Percentiles rank a stretch among this genome's conserved stretches.
Conservation (phyloP, 2,113 vertebrate genomes). For the Cyprinodon brontotheroides region DNA sequence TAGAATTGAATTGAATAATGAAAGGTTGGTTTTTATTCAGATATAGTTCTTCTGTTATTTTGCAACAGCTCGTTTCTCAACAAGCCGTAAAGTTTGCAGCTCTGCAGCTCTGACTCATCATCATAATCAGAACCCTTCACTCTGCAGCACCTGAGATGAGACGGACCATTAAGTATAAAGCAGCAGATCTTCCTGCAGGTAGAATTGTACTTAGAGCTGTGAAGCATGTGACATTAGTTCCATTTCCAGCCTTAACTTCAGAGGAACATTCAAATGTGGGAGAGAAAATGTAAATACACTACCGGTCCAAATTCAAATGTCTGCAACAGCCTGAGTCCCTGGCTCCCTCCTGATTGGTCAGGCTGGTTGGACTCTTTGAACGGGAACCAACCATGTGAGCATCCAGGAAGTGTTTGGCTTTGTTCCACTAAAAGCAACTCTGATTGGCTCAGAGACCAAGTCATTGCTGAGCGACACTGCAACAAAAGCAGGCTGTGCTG, state of each 20-base stretch:
- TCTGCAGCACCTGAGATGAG: conserved; percentile 77
- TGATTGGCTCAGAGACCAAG: background rate
- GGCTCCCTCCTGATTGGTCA: background rate
- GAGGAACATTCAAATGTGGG: background rate
- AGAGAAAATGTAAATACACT: background rate
- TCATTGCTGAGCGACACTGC: background rate
- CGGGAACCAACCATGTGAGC: too few species aligned
- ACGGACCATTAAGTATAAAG: conserved; percentile 79
- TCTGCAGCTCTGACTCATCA: conserved; percentile 17
- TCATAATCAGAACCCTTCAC: conserved; percentile 56
- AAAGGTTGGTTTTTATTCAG: too few species aligned
- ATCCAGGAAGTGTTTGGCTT: too few species aligned
- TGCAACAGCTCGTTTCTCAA: background rate
- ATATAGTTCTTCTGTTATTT: background rate
- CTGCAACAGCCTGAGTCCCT: background rate
- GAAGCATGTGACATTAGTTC: conserved; percentile 45
- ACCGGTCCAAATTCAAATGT: background rate
- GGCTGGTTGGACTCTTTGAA: background rate
- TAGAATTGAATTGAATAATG: background rate
- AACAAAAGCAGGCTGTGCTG: background rate
- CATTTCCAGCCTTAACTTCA: background rate
- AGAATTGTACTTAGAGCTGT: conserved; percentile 72
- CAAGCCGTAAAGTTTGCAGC: conserved; percentile 47
- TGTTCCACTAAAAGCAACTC: background rate
- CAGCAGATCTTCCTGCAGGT: conserved; percentile 63